Conservation (phyloP, 2,797 vertebrate species). For the Cynopterus sphinx region DNA sequence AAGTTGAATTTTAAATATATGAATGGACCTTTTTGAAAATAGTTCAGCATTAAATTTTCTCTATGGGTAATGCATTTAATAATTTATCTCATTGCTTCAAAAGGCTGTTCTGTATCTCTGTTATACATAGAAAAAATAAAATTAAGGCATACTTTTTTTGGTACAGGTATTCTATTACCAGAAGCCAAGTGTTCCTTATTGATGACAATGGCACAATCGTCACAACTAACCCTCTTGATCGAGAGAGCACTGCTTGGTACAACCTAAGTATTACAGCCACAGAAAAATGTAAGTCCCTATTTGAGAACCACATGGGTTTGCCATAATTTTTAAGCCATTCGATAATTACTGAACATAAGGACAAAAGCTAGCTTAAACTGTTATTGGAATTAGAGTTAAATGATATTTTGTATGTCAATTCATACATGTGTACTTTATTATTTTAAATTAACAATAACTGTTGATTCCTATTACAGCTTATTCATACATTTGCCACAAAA, state of each 20-base stretch:
- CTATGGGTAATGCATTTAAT: constrained; percentile 56
- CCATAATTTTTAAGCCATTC: background rate
- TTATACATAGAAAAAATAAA: constrained; percentile 45
- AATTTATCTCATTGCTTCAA: constrained; percentile 52
- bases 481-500: background rate
- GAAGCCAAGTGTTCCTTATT: constrained; percentile 89
- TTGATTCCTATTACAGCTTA: background rate
- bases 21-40: constrained; percentile 64
- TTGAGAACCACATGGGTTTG: background rate
- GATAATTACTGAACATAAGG: background rate
- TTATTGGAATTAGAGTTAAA: background rate
- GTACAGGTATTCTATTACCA: constrained; percentile 91
- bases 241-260: constrained; percentile 92
- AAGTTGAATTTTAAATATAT: constrained; percentile 73
- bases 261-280: constrained; percentile 92
- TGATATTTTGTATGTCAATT: background rate
- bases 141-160: constrained; percentile 15
- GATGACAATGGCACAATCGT: constrained; percentile 91
- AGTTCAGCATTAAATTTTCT: background rate
- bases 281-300: constrained; percentile 91
- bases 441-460: background rate
- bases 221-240: constrained; percentile 88
- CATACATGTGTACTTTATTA: background rate
- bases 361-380: background rate
- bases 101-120: constrained; percentile 31